Conservation (phyloP, 1,140 invertebrate species). For the Caenorhabditis brenneri region DNA sequence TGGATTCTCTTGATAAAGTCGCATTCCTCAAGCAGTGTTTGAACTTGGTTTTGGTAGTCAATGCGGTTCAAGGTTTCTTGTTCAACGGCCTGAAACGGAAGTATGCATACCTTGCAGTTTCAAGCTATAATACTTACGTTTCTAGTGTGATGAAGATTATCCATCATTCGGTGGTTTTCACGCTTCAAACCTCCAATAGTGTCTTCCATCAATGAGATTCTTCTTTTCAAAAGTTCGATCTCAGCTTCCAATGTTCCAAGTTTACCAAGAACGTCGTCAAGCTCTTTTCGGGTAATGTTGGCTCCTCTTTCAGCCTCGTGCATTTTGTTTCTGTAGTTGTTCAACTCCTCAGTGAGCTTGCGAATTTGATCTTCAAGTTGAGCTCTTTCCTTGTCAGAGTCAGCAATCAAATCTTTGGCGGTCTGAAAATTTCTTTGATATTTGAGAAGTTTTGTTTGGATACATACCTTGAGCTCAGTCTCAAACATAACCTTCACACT, state of each 20-base stretch:
- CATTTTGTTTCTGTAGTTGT: slow-evolving; percentile 65
- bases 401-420: slow-evolving; percentile 65
- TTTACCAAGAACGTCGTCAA: slow-evolving; percentile 67
- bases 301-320: slow-evolving; percentile 67
- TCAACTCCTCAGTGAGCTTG: slow-evolving; percentile 62
- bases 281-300: slow-evolving; percentile 57
- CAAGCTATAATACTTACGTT: slow-evolving; percentile 29
- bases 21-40: slow-evolving; percentile 70
- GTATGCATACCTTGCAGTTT: neutral
- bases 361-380: slow-evolving; percentile 60
- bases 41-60: slow-evolving; percentile 70
- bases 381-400: slow-evolving; percentile 59
- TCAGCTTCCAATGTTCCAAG: slow-evolving; percentile 68
- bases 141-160: slow-evolving; percentile 65
- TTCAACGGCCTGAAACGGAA: slow-evolving; percentile 64
- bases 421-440: slow-evolving; percentile 52
- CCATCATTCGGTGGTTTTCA: slow-evolving; percentile 64
- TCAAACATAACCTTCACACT: slow-evolving; percentile 74
- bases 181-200: slow-evolving; percentile 67
- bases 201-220: slow-evolving; percentile 67
- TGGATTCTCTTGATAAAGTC: slow-evolving; percentile 69
- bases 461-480: slow-evolving; percentile 70
- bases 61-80: slow-evolving; percentile 70
- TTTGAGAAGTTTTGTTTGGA: neutral
- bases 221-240: slow-evolving; percentile 66